Percentiles rank a stretch among this genome's conserved stretches.
phyloP scores from a whole-genome alignment of 2,797 vertebrate genomes.

The Eurystomus glaucurus region DNA sequence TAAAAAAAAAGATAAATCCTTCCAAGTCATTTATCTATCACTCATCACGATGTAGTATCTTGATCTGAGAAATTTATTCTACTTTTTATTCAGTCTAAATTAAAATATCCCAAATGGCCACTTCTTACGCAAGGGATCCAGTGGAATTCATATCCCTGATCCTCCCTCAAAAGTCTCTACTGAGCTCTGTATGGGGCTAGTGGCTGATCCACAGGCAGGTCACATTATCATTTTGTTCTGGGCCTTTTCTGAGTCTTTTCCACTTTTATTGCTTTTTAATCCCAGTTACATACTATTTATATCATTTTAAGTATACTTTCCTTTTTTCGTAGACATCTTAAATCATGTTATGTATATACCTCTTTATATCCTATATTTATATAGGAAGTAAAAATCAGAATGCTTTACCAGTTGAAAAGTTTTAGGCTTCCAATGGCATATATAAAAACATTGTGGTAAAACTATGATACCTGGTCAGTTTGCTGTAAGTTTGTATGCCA shows the following conservation, averaged over 20 bases:
- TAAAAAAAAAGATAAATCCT: background rate
- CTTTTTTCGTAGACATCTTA: background rate
- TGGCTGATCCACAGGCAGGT: background rate
- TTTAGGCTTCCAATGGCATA: background rate
- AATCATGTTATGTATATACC: background rate
- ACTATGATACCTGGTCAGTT: background rate
- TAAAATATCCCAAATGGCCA: background rate
- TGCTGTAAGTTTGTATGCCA: background rate
- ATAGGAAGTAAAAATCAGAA: background rate
- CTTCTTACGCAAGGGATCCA: background rate
- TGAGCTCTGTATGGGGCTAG: background rate
- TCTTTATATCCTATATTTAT: background rate
- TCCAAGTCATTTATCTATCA: background rate
- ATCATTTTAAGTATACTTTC: background rate
- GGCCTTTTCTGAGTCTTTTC: background rate
- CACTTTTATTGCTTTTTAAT: background rate
- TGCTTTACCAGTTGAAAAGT: background rate
- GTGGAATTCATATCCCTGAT: background rate
- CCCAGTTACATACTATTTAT: background rate
- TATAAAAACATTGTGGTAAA: background rate
- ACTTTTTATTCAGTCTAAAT: background rate
- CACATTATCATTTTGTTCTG: background rate
- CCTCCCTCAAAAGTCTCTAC: background rate
- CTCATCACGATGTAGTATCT: background rate
- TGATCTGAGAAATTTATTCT: background rate